Evolutionary conservation across 1,140 invertebrate genomes (phyloP), one percentile per base, ranked within the genome.

Genomic region (Anoplolepis gracilipes): DNA sequence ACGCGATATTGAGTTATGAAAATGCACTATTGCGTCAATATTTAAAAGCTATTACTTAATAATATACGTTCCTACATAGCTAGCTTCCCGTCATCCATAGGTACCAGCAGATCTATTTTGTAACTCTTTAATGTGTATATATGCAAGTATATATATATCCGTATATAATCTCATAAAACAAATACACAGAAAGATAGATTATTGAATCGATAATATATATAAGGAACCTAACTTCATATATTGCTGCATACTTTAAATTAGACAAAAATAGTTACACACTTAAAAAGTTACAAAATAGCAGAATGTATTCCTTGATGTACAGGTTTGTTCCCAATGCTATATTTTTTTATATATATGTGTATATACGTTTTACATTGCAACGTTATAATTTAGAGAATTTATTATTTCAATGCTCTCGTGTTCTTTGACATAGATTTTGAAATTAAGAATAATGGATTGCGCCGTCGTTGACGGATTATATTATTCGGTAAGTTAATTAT

Each of bases 41-140:
- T 85, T 86, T 89, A 89, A 89, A 61, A 75, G 30, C 28, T 64
- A 85, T 84, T 85, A 91, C 76, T 87, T 90, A 87, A 82, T 91
- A 91, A 87, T 87, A 88, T 89, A 91, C 87, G 90, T 90, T 91
- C 89, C 89, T 91, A 91, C 69, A 87, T 91, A 91, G 84, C 77
- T 87, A 90, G 89, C 89, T 90, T 91, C n/a, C 64, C 85, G 69
- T 76, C 73, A 87, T 89, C 55, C 73, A 78, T 87, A 90, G 55
- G 64, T 79, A 79, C 62, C 53, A 89, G 57, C 22, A 78, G 39
- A 77, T 11, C 59, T 64, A 33, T 77, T 77, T 28, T 64, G 75
- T 77, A 77, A 64, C 49, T 77, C 46, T 77, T 77, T 64, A 77
- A 77, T 7, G 30, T 65, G 28, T 59, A 39, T 59, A 28, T 16